Conservation (phyloP, 2,888 invertebrate species). For the Habrosyne pyritoides region DNA sequence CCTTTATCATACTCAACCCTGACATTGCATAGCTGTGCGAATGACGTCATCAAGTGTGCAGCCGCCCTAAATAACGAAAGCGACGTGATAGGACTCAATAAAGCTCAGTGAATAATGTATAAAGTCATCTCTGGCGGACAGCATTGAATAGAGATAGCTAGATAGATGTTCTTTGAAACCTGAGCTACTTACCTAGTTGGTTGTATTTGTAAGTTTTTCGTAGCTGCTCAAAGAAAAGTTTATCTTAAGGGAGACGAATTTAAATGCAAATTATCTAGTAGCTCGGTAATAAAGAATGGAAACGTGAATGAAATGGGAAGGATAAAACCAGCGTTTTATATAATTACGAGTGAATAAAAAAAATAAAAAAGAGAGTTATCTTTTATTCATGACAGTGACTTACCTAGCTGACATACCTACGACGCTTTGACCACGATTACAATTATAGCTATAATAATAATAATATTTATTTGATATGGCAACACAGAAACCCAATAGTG, state of each 20-base stretch:
- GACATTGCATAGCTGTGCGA: background rate
- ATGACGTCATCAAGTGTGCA: background rate
- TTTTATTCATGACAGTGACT: too few relatives aligned
- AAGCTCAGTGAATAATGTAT: background rate
- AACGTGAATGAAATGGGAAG: background rate
- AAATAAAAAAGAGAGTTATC: too few relatives aligned
- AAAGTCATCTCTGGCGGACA: background rate
- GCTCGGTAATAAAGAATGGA: background rate
- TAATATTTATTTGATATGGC: too few relatives aligned
- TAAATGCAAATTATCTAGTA: background rate
- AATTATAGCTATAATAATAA: too few relatives aligned
- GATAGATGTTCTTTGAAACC: background rate
- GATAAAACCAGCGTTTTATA: too few relatives aligned
- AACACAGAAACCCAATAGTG: too few relatives aligned
- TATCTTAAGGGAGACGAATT: background rate
- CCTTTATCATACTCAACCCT: background rate
- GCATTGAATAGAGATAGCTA: background rate
- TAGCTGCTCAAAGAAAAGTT: background rate
- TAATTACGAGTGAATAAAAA: too few relatives aligned
- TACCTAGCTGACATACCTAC: too few relatives aligned
- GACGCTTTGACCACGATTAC: too few relatives aligned
- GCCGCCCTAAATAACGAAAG: background rate
- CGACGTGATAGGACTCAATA: background rate
- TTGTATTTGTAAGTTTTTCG: background rate
- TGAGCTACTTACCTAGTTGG: background rate